These are phyloP conservation scores for Caenorhabditis remanei DNA, from an alignment of 1,140 invertebrate genomes.

Conservation along the genomic window DNA sequence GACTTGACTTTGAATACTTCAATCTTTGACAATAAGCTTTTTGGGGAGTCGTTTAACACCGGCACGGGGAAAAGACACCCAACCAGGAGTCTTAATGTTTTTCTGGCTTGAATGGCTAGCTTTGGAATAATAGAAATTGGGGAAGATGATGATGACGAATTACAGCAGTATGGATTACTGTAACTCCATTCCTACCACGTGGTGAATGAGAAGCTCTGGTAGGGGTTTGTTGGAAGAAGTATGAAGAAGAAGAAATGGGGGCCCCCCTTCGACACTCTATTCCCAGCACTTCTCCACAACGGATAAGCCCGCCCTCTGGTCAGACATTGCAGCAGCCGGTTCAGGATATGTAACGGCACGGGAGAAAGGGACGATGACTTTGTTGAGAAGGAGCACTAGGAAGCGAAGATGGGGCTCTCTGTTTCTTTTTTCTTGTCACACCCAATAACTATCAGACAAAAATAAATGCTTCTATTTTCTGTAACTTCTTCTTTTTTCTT, in stretches of 20 bases:
- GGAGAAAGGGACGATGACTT: conserved; percentile 38
- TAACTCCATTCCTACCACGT: conserved; percentile 21
- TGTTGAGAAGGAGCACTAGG: neutral
- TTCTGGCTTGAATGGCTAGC: no score
- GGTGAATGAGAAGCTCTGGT: neutral
- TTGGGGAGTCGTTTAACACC: neutral
- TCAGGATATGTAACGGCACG: conserved; percentile 34
- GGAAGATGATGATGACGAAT: neutral
- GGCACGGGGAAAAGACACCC: no score
- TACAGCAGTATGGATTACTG: conserved; percentile 10
- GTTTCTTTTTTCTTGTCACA: conserved; percentile 52
- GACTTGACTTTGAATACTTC: conserved; percentile 42
- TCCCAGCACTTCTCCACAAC: conserved; percentile 41
- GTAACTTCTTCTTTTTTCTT: conserved; percentile 4
- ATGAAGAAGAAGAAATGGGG: conserved; percentile 18
- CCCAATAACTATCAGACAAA: conserved; percentile 42
- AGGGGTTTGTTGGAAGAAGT: conserved; percentile 21
- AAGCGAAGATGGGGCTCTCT: neutral
- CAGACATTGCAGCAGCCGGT: conserved; percentile 8
- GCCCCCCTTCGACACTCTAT: neutral
- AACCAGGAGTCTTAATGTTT: no score
- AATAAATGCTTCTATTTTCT: conserved; percentile 41
- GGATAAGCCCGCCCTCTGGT: conserved; percentile 52
- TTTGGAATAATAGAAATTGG: neutral
- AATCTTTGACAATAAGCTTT: conserved; percentile 19